phyloP scores from a whole-genome alignment of 2,113 vertebrate genomes.

The Perca schrenkii region DNA sequence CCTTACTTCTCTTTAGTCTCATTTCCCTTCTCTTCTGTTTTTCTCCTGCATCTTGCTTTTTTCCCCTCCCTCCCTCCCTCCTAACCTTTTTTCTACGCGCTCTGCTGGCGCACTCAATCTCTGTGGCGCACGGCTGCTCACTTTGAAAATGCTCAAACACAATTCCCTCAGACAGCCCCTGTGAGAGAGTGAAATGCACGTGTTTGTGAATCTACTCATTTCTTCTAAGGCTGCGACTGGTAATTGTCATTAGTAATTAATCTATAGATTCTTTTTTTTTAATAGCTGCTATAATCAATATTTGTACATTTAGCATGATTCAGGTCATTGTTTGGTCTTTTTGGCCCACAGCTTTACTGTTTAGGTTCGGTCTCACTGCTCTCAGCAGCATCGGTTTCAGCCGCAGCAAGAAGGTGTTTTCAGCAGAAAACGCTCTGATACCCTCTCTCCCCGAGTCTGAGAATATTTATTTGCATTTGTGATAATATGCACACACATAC shows the following conservation, averaged over 20 bases:
- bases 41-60: conserved; percentile 8
- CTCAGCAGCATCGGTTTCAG: neutral
- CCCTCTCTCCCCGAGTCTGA: neutral
- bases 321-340: too few relatives aligned
- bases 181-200: neutral
- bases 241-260: neutral
- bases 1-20: conserved; percentile 22
- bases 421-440: neutral
- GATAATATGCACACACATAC: conserved; percentile 8
- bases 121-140: conserved; percentile 41
- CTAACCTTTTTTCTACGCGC: neutral
- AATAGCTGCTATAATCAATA: neutral
- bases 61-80: neutral
- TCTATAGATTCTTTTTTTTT: neutral
- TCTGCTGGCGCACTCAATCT: conserved; percentile 60
- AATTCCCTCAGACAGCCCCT: conserved; percentile 9
- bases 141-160: conserved; percentile 54
- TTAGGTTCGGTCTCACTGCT: neutral
- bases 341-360: too few relatives aligned
- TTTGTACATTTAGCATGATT: neutral
- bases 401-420: neutral
- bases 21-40: conserved; percentile 3
- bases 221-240: conserved; percentile 1
- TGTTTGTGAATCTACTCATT: neutral
- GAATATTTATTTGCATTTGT: conserved; percentile 33